Base-by-base conservation (phyloP, 1,140 invertebrate genomes). In the Phymastichus coffea region DNA sequence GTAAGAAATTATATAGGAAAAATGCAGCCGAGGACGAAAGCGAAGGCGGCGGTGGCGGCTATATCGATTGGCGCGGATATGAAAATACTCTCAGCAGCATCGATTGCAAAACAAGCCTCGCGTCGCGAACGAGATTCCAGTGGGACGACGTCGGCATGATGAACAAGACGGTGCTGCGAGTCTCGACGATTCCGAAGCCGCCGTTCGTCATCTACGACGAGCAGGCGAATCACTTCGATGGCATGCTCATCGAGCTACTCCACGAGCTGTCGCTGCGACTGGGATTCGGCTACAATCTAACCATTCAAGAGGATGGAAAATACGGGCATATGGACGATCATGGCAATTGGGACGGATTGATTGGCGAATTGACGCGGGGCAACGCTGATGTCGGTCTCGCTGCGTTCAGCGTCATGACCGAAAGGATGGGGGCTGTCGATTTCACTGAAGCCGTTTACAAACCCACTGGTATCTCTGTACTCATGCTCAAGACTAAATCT, bases 361-460 rank as follows among this genome's bases (percentile, higher is more conserved):
- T 98, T 1, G 88, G 87, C 63, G 94, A 98, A 69, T 76, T 98
- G 3, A 88, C 93, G 30, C 89, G 94, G 37, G 93, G 95, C 77
- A 85, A 87, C 63, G 94, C 94, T 0, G 93, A 97, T 70, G 94
- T 98, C 60, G 94, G 90, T 0, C 70, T 97, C 9, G 89, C 88
- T 1, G 89, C 92, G 0, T 80, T 97, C 64, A 92, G 91, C 1
- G 93, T 97, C 0, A 96, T 95, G 91, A 93, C 94, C 0, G 95
- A 97, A 75, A 81, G 95, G 23, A 94, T 97, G 75, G 93, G 91
- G 66, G 92, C 95, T 0, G 90, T 97, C 0, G 94, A 97, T 75
- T 97, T 95, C 69, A 97, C 95, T 0, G 93, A 96, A 0, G 93
- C 94, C 0, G 96, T 94, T 72, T 97, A 96, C 70, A 94, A 97